Percentiles rank a stretch among this genome's conserved stretches.
Evolutionary conservation across 2,888 invertebrate species (phyloP).

Genomic region (Habrosyne pyritoides): DNA sequence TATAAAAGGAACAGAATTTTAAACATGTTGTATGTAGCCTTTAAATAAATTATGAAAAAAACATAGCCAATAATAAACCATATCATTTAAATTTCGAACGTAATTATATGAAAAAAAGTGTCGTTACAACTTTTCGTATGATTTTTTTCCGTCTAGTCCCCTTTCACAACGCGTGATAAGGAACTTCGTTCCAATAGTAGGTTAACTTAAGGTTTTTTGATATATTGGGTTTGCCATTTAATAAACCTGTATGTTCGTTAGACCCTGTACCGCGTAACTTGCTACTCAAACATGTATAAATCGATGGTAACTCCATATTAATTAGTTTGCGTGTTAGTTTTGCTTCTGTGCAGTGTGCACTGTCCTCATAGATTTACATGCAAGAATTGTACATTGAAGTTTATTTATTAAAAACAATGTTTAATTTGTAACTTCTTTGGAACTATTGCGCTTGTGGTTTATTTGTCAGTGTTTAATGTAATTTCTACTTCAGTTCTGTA

Average conservation of each 20-base stretch:
- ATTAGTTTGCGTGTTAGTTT: slow-evolving; percentile 70
- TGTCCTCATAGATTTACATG: background rate
- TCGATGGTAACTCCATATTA: slow-evolving; percentile 73
- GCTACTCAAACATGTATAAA: slow-evolving; percentile 58
- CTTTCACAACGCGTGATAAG: too few relatives aligned
- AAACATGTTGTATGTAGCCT: too few relatives aligned
- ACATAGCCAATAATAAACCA: too few relatives aligned
- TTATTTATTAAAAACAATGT: background rate
- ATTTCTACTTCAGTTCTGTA: too few relatives aligned
- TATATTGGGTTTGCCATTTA: background rate
- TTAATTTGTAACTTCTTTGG: background rate
- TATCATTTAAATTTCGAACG: too few relatives aligned
- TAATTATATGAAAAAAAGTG: too few relatives aligned
- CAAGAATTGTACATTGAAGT: background rate
- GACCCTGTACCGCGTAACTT: slow-evolving; percentile 34
- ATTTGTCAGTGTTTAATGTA: background rate
- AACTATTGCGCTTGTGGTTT: background rate
- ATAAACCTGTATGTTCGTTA: background rate
- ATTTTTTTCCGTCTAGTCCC: too few relatives aligned
- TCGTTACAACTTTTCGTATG: too few relatives aligned
- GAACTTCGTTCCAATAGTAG: too few relatives aligned
- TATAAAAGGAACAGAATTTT: too few relatives aligned
- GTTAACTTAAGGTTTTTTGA: too few relatives aligned
- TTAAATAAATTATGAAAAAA: too few relatives aligned
- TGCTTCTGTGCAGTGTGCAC: slow-evolving; percentile 55